Conservation (phyloP, 2,888 invertebrate species). For the Pristionchus arcanus region DNA sequence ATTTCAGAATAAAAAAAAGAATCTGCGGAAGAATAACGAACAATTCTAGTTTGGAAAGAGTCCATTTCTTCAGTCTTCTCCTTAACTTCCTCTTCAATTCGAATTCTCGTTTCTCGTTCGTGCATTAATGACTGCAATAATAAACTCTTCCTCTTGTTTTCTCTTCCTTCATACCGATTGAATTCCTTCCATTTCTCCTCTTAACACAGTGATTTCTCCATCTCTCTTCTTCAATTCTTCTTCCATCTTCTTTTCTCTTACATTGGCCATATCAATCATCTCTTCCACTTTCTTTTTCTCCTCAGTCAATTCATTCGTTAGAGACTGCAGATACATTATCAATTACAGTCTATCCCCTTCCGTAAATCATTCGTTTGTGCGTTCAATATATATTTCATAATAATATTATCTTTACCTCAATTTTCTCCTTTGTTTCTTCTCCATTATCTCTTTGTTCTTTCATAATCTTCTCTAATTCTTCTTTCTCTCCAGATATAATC, state of each 20-base stretch:
- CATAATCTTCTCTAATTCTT: constrained; percentile 59
- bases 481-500: constrained; percentile 52
- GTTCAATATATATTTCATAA: not conserved
- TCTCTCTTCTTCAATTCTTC: constrained; percentile 16
- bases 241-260: constrained; percentile 46
- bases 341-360: too few species aligned
- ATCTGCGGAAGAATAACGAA: not conserved
- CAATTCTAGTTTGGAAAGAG: constrained; percentile 57
- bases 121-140: not conserved
- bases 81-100: constrained; percentile 41
- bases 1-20: too few species aligned
- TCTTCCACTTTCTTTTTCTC: constrained; percentile 38
- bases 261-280: constrained; percentile 10
- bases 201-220: not conserved
- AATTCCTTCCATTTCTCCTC: constrained; percentile 21
- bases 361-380: too few species aligned
- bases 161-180: not conserved
- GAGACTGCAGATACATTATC: not conserved
- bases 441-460: constrained; percentile 53
- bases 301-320: not conserved
- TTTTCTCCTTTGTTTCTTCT: constrained; percentile 54
- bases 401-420: not conserved
- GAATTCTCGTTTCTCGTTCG: not conserved
- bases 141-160: not conserved
- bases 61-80: constrained; percentile 49